phyloP scores from a whole-genome alignment of 2,888 invertebrate species.

The Rotaria socialis region DNA sequence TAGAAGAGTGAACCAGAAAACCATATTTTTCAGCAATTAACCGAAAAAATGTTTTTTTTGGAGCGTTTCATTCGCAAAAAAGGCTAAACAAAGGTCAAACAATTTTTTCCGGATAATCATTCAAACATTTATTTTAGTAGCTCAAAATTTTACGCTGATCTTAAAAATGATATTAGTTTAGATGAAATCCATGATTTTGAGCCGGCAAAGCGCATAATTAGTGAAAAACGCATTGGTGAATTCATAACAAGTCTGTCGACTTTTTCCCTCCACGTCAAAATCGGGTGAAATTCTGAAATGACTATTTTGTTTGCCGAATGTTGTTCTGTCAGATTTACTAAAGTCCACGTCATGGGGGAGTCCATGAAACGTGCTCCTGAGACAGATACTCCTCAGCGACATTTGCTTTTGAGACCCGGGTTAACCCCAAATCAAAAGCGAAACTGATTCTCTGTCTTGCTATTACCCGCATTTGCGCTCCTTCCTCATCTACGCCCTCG shows the following conservation, averaged over 20 bases:
- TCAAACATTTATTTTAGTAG: constrained; percentile 3
- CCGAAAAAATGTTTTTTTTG: neutral
- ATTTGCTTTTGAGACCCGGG: neutral
- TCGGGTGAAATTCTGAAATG: neutral
- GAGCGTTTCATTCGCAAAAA: neutral
- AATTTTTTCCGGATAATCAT: constrained; percentile 3
- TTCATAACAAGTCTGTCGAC: constrained; percentile 30
- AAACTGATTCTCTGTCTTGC: constrained; percentile 9
- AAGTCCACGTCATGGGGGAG: neutral
- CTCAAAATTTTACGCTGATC: constrained; percentile 1
- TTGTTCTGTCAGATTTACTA: constrained; percentile 28
- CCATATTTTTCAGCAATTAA: neutral
- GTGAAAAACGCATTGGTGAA: constrained; percentile 27
- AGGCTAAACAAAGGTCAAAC: neutral
- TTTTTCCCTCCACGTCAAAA: neutral
- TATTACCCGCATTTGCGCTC: neutral
- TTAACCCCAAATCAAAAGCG: neutral
- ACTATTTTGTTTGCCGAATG: constrained; percentile 14
- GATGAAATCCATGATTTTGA: constrained; percentile 11
- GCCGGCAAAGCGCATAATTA: constrained; percentile 5
- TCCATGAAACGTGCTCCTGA: constrained; percentile 18
- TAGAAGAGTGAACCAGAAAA: neutral
- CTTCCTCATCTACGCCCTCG: neutral
- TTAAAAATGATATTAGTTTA: constrained; percentile 17
- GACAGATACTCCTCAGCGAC: neutral